These are phyloP conservation scores for Sylvietta virens DNA, from an alignment of 2,113 vertebrate genomes.

Conservation along the genomic window DNA sequence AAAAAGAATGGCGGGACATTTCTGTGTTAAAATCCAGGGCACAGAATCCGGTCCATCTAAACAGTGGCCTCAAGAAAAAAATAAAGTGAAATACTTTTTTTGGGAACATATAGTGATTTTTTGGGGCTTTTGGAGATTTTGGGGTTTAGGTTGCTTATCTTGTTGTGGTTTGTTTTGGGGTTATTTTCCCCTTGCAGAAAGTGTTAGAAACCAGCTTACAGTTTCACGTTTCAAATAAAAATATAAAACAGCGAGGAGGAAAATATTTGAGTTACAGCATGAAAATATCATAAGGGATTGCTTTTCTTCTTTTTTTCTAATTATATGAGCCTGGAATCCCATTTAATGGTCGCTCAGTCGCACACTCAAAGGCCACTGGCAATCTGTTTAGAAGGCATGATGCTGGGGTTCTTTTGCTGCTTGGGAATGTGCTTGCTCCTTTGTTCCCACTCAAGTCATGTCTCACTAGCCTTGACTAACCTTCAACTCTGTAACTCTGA, in stretches of 20 bases:
- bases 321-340: not conserved
- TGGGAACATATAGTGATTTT: not conserved
- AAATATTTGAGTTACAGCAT: not conserved
- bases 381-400: not conserved
- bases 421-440: not conserved
- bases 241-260: not conserved
- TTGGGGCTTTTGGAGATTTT: not conserved
- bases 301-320: not conserved
- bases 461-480: not conserved
- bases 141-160: not conserved
- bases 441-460: not conserved
- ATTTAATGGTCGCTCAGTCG: not conserved
- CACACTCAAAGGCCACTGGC: not conserved
- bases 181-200: not conserved
- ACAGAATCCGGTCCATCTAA: not conserved
- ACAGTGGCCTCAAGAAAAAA: not conserved
- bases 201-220: not conserved
- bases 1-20: not conserved
- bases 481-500: not conserved
- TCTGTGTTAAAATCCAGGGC: not conserved
- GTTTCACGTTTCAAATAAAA: not conserved
- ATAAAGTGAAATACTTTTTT: not conserved
- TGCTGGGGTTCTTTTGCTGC: not conserved
- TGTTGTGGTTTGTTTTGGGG: accelerated
- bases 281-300: not conserved